Evolutionary conservation across 2,797 vertebrate species (phyloP).

Genomic region (Threskiornis aethiopicus): DNA sequence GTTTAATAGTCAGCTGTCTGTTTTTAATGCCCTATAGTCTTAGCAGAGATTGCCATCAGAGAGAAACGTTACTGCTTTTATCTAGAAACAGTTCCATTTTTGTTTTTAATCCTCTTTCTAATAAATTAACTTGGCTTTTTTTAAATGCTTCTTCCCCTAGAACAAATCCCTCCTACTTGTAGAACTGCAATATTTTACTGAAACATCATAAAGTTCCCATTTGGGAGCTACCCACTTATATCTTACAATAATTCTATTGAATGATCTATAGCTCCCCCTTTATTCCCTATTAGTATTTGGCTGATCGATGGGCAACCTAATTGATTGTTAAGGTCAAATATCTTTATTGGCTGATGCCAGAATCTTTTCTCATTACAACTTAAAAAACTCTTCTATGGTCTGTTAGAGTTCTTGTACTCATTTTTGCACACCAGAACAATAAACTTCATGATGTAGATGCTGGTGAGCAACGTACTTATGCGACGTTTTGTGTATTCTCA

Average conservation of each 20-base stretch:
- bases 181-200: not conserved
- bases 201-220: slow-evolving; percentile 34
- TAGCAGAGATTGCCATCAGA: not conserved
- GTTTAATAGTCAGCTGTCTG: not conserved
- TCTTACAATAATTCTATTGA: slow-evolving; percentile 38
- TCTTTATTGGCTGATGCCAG: slow-evolving; percentile 55
- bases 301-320: slow-evolving; percentile 59
- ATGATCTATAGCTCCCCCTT: slow-evolving; percentile 51
- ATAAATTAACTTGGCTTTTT: not conserved
- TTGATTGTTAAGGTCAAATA: slow-evolving; percentile 63
- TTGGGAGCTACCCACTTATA: slow-evolving; percentile 40
- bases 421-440: not conserved
- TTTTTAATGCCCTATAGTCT: not conserved
- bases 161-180: not conserved
- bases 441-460: not conserved
- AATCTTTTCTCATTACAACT: slow-evolving; percentile 43
- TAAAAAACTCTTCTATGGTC: not conserved
- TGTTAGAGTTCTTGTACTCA: not conserved
- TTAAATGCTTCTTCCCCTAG: not conserved
- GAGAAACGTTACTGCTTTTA: not conserved
- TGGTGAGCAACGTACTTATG: not conserved
- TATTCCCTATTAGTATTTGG: slow-evolving; percentile 57
- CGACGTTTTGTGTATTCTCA: not conserved
- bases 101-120: not conserved
- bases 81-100: not conserved